A percentile compares a stretch with the other conserved stretches of the same genome.
Evolutionary conservation across 2,113 vertebrate species (phyloP).

Genomic region (Gallinago jamesoni): DNA sequence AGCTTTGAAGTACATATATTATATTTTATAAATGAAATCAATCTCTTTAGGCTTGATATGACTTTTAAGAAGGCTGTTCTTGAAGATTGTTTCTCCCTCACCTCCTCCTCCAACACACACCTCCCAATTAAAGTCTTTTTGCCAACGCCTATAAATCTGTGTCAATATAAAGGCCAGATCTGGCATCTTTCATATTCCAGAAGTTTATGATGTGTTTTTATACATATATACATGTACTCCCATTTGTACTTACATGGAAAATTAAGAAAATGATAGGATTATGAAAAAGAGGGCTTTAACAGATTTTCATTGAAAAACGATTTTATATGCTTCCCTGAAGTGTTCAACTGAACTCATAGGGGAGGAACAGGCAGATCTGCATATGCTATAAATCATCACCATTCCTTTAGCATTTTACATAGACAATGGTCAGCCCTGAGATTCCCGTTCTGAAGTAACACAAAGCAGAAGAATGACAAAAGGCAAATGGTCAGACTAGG

Average conservation of each 20-base stretch:
- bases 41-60: neutral
- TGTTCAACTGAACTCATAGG: neutral
- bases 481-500: neutral
- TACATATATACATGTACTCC: neutral
- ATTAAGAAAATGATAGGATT: neutral
- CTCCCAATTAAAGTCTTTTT: neutral
- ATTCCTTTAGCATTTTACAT: neutral
- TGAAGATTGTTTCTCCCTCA: neutral
- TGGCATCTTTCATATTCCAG: neutral
- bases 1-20: neutral
- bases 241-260: neutral
- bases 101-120: neutral
- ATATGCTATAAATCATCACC: neutral
- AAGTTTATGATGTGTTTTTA: neutral
- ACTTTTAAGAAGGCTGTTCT: neutral
- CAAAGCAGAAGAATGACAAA: neutral
- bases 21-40: neutral
- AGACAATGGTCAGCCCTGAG: fast-evolving
- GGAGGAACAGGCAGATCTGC: neutral
- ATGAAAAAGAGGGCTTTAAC: neutral
- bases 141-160: neutral
- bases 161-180: neutral
- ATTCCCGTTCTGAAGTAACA: neutral
- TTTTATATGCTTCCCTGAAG: neutral
- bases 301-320: neutral